phyloP scores from a whole-genome alignment of 2,113 vertebrate species.

The Hipposideros armiger region DNA sequence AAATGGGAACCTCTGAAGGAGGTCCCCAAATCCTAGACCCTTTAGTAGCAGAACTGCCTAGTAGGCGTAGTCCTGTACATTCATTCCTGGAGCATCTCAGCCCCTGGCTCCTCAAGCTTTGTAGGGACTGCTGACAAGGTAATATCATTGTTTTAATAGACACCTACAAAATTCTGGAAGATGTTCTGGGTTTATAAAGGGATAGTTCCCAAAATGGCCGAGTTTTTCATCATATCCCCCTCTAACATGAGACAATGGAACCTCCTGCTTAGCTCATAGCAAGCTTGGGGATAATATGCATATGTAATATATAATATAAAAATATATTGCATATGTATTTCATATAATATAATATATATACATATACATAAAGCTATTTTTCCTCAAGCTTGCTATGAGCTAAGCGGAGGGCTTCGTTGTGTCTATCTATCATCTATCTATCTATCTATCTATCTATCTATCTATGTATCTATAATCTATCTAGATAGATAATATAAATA shows the following conservation, averaged over 20 bases:
- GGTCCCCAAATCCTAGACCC: not conserved
- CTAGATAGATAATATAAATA: not conserved
- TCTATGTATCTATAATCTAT: not conserved
- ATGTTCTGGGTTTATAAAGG: not conserved
- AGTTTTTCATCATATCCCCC: not conserved
- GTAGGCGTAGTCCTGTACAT: not conserved
- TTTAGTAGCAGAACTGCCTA: not conserved
- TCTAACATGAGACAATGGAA: not conserved
- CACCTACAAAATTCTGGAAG: conserved; percentile 3
- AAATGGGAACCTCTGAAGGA: not conserved
- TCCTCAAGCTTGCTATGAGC: not conserved
- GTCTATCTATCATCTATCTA: not conserved
- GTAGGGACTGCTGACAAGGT: not conserved
- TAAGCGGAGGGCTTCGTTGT: not conserved
- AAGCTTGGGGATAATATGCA: not conserved
- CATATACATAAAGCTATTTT: not conserved
- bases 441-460: not conserved
- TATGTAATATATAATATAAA: not conserved
- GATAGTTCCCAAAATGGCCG: not conserved
- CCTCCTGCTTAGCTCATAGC: not conserved
- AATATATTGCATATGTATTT: not conserved
- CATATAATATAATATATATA: not conserved
- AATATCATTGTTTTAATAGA: not conserved
- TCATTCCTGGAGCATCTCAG: not conserved
- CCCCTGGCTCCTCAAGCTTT: not conserved